phyloP scores from a whole-genome alignment of 2,888 invertebrate species.

The Tenthredo distinguenda region DNA sequence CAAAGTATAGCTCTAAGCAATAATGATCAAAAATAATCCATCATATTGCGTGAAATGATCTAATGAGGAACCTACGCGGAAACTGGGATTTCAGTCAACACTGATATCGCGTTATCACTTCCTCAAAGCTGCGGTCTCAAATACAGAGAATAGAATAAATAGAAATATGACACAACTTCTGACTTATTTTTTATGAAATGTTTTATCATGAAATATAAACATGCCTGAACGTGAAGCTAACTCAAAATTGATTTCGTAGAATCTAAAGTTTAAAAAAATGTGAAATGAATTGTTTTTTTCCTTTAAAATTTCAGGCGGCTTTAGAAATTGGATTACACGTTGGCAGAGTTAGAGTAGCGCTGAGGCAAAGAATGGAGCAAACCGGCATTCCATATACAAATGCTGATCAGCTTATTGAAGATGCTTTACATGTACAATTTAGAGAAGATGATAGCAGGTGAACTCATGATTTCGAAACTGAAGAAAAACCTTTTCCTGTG shows the following conservation, averaged over 20 bases:
- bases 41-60: not conserved
- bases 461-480: not conserved
- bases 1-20: not conserved
- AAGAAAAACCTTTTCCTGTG: slow-evolving; percentile 17
- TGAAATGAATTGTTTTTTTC: slow-evolving; percentile 8
- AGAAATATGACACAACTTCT: not conserved
- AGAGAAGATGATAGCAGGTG: slow-evolving; percentile 79
- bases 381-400: slow-evolving; percentile 83
- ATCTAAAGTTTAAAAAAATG: not conserved
- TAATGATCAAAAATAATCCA: not conserved
- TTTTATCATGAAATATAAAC: not conserved
- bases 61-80: not conserved
- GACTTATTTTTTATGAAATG: not conserved
- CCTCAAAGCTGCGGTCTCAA: not conserved
- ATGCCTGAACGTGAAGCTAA: not conserved
- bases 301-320: slow-evolving; percentile 78
- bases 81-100: not conserved
- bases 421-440: slow-evolving; percentile 85
- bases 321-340: slow-evolving; percentile 83
- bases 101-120: not conserved
- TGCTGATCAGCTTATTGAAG: slow-evolving; percentile 87
- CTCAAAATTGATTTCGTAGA: slow-evolving; percentile 3
- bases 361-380: slow-evolving; percentile 80
- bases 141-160: not conserved
- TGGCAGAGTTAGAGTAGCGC: slow-evolving; percentile 81